Base-by-base conservation (phyloP, 2,113 vertebrate species). In the Galbula dea region DNA sequence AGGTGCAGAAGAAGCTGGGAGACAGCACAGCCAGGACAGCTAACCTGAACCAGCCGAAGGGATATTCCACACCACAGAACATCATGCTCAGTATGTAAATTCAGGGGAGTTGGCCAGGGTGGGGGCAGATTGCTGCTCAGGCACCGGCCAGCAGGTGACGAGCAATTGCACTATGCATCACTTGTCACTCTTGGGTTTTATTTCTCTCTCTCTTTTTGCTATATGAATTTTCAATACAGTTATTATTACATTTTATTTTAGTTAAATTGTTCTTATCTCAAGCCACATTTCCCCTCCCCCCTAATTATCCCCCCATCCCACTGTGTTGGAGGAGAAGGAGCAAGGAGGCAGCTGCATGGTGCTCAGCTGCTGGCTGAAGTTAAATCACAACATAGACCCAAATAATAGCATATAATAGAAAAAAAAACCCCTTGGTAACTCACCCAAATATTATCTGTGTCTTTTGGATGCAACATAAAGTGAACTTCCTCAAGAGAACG, bases 381-480 rank as follows among this genome's bases (percentile, higher is more conserved):
- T 67, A 17, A 27, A 62, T 15, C 43, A 24, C 22, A 23, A 45
- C 41, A 66, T 22, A 46, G 36, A 59, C 21, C 27, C 49, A 88
- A 72, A 76, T 4, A 57, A 17, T 19, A 67, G 41, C 41, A 58
- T 12, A 19, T 16, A 49, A 57, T 0, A 48, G 19, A 91, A 37
- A 83, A 26, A 54, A 91, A 51, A 71, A 10, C 23, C n/a, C n/a
- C n/a, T 22, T 3, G 24, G n/a, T 18, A 88, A 87, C 75, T 95
- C 97, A 99, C 99, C 98, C 98, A 94, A 75, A 98, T 97, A 57
- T 97, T 98, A 65, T 29, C 39, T 12, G n/a, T 29, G 72, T 99
- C 98, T 59, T 66, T 96, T 5, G 98, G 93, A 86, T 98, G 97
- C 86, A 99, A 88, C 34, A 98, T 43, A 36, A 99, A 96, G 32